These are phyloP conservation scores for Intellagama lesueurii DNA, from an alignment of 2,797 vertebrate species.

Conservation along the genomic window DNA sequence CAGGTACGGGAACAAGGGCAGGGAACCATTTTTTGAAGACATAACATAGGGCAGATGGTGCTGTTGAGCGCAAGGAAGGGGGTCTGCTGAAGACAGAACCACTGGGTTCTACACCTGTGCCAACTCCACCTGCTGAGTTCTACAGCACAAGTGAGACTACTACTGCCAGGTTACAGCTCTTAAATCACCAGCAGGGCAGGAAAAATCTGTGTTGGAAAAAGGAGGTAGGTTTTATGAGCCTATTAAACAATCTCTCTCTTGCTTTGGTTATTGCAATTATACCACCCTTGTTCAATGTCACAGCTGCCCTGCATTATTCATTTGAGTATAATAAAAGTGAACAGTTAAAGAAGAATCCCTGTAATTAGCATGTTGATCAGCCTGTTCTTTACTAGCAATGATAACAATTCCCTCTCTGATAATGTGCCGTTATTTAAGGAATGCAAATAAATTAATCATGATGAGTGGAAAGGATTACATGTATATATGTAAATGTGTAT, in stretches of 20 bases:
- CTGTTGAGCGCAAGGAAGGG: not conserved
- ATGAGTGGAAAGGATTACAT: not conserved
- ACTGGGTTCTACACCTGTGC: not conserved
- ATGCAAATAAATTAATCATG: constrained; percentile 34
- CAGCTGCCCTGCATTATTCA: constrained; percentile 37
- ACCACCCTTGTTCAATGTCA: constrained; percentile 29
- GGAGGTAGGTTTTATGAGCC: constrained; percentile 22
- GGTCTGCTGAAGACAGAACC: not conserved
- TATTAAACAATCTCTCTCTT: constrained; percentile 23
- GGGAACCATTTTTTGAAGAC: not conserved
- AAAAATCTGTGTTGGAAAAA: constrained; percentile 7
- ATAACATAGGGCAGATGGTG: not conserved
- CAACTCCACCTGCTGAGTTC: not conserved
- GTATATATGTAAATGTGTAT: no score
- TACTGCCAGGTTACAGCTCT: not conserved
- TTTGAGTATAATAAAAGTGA: constrained; percentile 31
- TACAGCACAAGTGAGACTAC: not conserved
- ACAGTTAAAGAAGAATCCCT: constrained; percentile 10
- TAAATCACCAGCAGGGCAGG: constrained; percentile 17
- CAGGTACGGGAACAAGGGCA: not conserved
- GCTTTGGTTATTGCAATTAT: constrained; percentile 40
- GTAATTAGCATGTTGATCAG: constrained; percentile 46
- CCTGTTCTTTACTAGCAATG: constrained; percentile 9
- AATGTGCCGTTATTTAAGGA: constrained; percentile 28
- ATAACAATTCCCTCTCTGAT: not conserved